Conservation (phyloP, 2,797 vertebrate genomes). For the Amniataba percoides region DNA sequence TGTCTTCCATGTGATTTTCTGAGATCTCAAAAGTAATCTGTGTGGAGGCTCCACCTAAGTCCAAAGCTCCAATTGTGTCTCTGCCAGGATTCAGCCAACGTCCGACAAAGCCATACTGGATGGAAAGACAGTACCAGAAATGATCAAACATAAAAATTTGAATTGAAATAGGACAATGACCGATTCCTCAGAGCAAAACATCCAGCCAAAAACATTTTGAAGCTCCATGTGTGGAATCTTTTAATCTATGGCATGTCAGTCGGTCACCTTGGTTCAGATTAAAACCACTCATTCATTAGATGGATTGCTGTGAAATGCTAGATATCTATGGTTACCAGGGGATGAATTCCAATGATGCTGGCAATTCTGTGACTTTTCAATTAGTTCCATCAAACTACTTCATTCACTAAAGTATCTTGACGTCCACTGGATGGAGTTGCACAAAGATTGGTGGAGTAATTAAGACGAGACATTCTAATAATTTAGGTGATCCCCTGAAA, state of each 20-base stretch:
- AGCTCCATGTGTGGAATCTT: neutral
- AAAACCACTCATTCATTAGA: neutral
- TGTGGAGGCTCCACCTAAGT: slow-evolving; percentile 90
- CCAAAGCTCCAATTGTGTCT: slow-evolving; percentile 86
- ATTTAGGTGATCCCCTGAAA: neutral
- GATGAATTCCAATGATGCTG: neutral
- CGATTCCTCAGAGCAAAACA: neutral
- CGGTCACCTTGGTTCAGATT: neutral
- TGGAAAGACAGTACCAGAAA: neutral
- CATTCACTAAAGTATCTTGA: too few relatives aligned
- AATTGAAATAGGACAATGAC: neutral
- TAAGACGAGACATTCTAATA: neutral
- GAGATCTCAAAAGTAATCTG: slow-evolving; percentile 89
- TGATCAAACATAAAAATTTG: neutral
- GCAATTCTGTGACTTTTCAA: neutral
- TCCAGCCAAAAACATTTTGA: neutral
- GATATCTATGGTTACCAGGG: neutral
- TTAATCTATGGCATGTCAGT: neutral
- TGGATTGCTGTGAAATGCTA: neutral
- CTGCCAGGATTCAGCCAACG: slow-evolving; percentile 84
- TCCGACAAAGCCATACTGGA: slow-evolving; percentile 87
- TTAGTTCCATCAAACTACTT: neutral
- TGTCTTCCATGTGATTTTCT: slow-evolving; percentile 66
- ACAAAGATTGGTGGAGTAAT: neutral
- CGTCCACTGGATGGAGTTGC: neutral